A percentile compares a stretch with the other conserved stretches of the same genome.
Evolutionary conservation across 2,113 vertebrate genomes (phyloP).

Genomic region (Menura novaehollandiae): DNA sequence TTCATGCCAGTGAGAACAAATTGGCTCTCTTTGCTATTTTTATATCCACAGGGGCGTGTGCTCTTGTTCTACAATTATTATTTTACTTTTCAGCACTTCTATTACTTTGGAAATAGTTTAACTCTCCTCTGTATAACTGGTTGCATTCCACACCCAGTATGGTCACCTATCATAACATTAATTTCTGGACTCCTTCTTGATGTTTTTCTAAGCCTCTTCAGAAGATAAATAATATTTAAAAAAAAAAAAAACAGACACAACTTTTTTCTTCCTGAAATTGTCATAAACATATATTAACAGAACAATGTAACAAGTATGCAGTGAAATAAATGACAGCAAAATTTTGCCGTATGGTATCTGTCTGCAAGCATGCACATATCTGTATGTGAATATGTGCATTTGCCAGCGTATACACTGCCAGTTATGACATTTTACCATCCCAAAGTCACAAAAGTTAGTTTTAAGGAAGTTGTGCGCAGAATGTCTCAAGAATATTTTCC

Average conservation of each 20-base stretch:
- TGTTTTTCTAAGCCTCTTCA: not conserved
- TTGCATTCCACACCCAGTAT: not conserved
- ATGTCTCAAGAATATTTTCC: not conserved
- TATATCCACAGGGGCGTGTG: not conserved
- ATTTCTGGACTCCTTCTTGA: not conserved
- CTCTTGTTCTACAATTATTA: not conserved
- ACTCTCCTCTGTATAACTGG: not conserved
- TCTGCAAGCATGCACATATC: not conserved
- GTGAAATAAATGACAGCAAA: not conserved
- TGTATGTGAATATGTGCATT: rapidly evolving
- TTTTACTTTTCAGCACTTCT: not conserved
- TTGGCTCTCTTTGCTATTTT: not conserved
- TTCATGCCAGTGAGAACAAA: not conserved
- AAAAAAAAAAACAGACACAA: not conserved
- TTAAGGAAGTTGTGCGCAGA: not conserved
- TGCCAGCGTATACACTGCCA: not conserved
- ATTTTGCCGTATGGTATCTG: not conserved
- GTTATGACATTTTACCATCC: not conserved
- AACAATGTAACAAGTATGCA: not conserved
- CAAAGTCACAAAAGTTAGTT: not conserved
- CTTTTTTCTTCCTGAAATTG: not conserved
- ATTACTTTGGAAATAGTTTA: not conserved
- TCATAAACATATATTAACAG: not conserved
- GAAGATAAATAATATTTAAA: not conserved
- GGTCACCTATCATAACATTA: not conserved